phyloP scores from a whole-genome alignment of 1,140 invertebrate species.

The Drosophila lacertosa region DNA sequence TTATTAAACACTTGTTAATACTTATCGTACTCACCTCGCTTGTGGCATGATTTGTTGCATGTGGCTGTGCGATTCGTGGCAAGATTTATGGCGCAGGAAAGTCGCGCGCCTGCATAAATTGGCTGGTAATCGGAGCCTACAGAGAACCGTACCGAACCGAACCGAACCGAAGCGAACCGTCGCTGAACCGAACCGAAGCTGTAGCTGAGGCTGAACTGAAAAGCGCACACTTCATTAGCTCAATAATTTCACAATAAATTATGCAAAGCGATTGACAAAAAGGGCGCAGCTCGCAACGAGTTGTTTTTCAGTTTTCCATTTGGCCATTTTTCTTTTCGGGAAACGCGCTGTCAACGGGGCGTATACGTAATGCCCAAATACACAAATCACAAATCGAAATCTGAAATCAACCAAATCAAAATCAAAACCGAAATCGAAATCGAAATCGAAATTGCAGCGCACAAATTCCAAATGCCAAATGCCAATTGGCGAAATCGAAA shows the following conservation, averaged over 20 bases:
- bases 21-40: conserved; percentile 23
- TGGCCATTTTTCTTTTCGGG: conserved; percentile 1
- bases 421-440: conserved; percentile 56
- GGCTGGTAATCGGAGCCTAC: conserved; percentile 52
- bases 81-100: conserved; percentile 66
- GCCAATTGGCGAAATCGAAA: conserved; percentile 70
- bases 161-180: too few relatives aligned
- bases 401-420: conserved; percentile 23
- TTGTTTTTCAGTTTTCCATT: conserved; percentile 17
- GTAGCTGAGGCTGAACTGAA: conserved; percentile 16
- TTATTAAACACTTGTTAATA: background rate
- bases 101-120: conserved; percentile 70
- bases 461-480: conserved; percentile 38
- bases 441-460: conserved; percentile 33
- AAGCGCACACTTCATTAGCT: conserved; percentile 75
- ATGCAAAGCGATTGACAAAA: conserved; percentile 58
- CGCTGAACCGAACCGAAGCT: background rate
- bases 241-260: conserved; percentile 71
- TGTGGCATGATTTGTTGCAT: conserved; percentile 68
- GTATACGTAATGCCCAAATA: conserved; percentile 55
- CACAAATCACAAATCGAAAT: conserved; percentile 49
- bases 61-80: conserved; percentile 50
- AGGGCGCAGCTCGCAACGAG: conserved; percentile 16
- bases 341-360: conserved; percentile 25
- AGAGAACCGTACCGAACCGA: too few relatives aligned